Conservation (phyloP, 2,888 invertebrate genomes). For the Geotrupes spiniger region DNA sequence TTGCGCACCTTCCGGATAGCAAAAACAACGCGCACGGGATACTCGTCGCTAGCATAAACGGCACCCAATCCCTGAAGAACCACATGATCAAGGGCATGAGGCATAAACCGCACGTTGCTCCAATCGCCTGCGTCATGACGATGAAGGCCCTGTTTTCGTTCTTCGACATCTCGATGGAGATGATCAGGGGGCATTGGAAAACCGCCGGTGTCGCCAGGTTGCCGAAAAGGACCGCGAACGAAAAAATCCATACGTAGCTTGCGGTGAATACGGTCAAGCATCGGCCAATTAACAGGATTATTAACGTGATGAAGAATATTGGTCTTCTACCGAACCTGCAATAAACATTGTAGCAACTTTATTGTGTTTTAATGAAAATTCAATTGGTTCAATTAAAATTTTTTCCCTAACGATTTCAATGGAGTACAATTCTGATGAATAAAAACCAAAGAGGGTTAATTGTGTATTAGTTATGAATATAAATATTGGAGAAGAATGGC, state of each 20-base stretch:
- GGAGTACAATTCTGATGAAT: no score
- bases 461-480: no score
- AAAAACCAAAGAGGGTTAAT: no score
- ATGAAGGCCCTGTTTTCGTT: constrained; percentile 53
- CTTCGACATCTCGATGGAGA: constrained; percentile 56
- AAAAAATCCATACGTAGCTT: constrained; percentile 48
- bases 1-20: constrained; percentile 48
- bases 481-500: no score
- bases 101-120: constrained; percentile 55
- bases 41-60: constrained; percentile 53
- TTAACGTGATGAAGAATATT: constrained; percentile 52
- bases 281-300: constrained; percentile 50
- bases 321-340: constrained; percentile 53
- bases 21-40: constrained; percentile 50
- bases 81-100: constrained; percentile 54
- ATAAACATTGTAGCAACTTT: no score
- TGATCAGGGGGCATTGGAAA: constrained; percentile 53
- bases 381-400: no score
- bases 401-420: no score
- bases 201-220: constrained; percentile 50
- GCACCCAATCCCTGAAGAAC: constrained; percentile 52
- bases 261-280: constrained; percentile 47
- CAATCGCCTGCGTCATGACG: constrained; percentile 53
- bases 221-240: constrained; percentile 49
- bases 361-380: no score